Percentiles rank a stretch among this genome's conserved stretches.
These are phyloP conservation scores for Prorops nasuta DNA, from an alignment of 1,140 invertebrate genomes.

Conservation along the genomic window DNA sequence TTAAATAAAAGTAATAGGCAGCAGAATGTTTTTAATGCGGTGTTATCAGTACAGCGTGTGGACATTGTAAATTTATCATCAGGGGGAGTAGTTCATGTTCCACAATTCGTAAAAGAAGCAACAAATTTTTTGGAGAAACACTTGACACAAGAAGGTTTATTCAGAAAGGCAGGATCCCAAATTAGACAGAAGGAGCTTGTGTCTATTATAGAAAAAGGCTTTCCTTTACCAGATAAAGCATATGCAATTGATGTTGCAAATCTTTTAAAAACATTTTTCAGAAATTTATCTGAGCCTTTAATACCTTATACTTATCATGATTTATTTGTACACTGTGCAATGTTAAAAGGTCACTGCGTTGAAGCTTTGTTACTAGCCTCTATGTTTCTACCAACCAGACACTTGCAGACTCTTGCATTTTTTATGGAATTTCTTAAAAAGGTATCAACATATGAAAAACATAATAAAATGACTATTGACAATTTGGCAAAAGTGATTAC, in stretches of 20 bases:
- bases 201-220: conserved; percentile 66
- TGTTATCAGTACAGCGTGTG: conserved; percentile 60
- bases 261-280: conserved; percentile 79
- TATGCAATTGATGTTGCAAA: conserved; percentile 80
- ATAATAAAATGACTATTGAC: conserved; percentile 78
- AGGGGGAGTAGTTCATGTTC: conserved; percentile 65
- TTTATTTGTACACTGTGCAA: conserved; percentile 68
- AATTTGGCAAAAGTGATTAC: conserved; percentile 80
- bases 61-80: conserved; percentile 63
- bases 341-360: conserved; percentile 49
- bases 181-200: conserved; percentile 77
- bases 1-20: conserved; percentile 24
- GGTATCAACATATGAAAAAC: conserved; percentile 61
- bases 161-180: conserved; percentile 81
- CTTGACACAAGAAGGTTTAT: conserved; percentile 75
- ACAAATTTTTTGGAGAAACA: conserved; percentile 66
- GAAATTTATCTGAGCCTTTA: conserved; percentile 78
- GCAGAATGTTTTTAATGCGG: conserved; percentile 64
- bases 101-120: conserved; percentile 73
- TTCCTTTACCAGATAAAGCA: conserved; percentile 62
- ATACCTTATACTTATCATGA: conserved; percentile 73
- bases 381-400: conserved; percentile 63
- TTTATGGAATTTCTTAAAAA: conserved; percentile 67
- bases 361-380: conserved; percentile 64
- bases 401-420: conserved; percentile 68